Conservation (phyloP, 2,888 invertebrate genomes). For the Trissolcus japonicus region DNA sequence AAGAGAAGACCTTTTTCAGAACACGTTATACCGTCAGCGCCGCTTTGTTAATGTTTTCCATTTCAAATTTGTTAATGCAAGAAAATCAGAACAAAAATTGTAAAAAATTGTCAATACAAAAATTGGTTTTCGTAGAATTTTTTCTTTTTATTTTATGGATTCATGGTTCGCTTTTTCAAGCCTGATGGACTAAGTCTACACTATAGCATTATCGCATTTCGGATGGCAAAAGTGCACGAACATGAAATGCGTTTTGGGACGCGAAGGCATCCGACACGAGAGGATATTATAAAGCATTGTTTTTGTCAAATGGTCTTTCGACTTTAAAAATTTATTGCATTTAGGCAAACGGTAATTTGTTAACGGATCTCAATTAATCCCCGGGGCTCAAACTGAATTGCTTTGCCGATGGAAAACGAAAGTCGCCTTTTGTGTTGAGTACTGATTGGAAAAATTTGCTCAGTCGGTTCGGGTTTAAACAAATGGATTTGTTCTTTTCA, state of each 20-base stretch:
- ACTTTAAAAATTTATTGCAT: constrained; percentile 36
- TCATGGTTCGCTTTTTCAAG: no score
- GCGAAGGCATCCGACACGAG: constrained; percentile 9
- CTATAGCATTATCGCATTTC: constrained; percentile 8
- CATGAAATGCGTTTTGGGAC: constrained; percentile 15
- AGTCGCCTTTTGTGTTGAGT: no score
- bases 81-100: no score
- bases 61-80: no score
- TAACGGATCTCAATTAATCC: constrained; percentile 32
- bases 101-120: no score
- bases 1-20: background rate
- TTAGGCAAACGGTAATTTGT: constrained; percentile 32
- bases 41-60: no score
- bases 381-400: constrained; percentile 34
- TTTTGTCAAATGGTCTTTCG: constrained; percentile 15
- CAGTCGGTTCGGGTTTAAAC: background rate
- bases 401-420: background rate
- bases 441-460: no score
- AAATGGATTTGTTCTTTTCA: no score
- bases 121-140: no score
- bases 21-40: no score
- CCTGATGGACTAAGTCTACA: background rate
- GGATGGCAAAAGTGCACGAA: constrained; percentile 9
- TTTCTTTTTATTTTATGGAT: no score
- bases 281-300: constrained; percentile 28